Percentiles rank a stretch among this genome's conserved stretches.
Evolutionary conservation across 1,140 invertebrate species (phyloP).

Genomic region (Trichogramma pretiosum): DNA sequence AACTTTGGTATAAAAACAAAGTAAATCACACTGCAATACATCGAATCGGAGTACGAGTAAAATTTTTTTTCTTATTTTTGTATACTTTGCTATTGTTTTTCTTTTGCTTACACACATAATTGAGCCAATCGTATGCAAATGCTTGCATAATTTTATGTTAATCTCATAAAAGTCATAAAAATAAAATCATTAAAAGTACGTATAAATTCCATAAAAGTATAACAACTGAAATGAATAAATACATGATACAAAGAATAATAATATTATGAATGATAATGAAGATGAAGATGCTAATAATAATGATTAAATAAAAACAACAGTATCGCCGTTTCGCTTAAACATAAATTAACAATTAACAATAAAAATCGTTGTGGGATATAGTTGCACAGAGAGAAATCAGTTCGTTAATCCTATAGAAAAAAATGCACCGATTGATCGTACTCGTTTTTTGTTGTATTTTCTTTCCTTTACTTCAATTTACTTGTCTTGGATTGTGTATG

Average conservation of each 20-base stretch:
- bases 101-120: constrained; percentile 5
- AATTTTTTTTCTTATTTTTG: constrained; percentile 8
- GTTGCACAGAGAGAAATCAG: no score
- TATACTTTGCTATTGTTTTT: neutral
- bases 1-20: constrained; percentile 45
- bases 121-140: constrained; percentile 12
- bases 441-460: neutral
- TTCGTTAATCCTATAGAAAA: no score
- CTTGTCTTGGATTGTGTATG: no score
- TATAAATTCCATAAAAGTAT: no score
- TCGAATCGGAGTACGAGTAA: constrained; percentile 15
- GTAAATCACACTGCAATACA: constrained; percentile 18
- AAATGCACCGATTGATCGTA: no score
- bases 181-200: constrained; percentile 9
- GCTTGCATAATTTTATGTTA: constrained; percentile 11
- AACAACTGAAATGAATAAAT: constrained; percentile 15
- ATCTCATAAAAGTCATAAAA: constrained; percentile 6
- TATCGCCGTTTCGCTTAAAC: constrained; percentile 3
- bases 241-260: neutral
- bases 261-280: neutral
- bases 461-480: neutral
- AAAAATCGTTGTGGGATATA: constrained; percentile 5
- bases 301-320: constrained; percentile 10
- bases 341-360: constrained; percentile 17
- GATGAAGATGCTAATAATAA: no score